phyloP scores from a whole-genome alignment of 1,140 invertebrate species.

The Drosophila saltans region DNA sequence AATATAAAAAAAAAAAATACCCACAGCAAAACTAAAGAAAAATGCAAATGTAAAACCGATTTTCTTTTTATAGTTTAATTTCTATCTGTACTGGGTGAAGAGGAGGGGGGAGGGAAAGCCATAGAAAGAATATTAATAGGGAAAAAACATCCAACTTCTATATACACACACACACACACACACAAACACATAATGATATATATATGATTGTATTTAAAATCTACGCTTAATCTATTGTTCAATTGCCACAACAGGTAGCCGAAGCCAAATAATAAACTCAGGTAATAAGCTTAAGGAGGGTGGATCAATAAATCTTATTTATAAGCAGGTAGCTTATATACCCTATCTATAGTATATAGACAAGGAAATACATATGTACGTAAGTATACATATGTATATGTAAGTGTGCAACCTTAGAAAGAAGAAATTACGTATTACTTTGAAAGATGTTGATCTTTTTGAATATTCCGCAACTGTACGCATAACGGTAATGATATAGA shows the following conservation, averaged over 20 bases:
- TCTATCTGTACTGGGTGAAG: constrained; percentile 3
- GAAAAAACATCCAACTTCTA: too few species aligned
- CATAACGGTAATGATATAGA: too few species aligned
- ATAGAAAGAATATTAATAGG: too few species aligned
- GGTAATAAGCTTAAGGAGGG: neutral
- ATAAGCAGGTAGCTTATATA: neutral
- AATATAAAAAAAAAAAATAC: neutral
- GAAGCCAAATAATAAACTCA: neutral
- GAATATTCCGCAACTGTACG: too few species aligned
- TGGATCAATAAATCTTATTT: constrained; percentile 8
- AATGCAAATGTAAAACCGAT: constrained; percentile 58
- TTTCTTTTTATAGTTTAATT: constrained; percentile 60
- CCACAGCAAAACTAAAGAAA: neutral
- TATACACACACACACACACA: too few species aligned
- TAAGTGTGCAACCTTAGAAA: too few species aligned
- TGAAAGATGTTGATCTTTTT: too few species aligned
- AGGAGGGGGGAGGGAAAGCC: neutral
- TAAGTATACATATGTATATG: too few species aligned
- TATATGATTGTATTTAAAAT: neutral
- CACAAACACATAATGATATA: neutral
- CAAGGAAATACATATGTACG: neutral
- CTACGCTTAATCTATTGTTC: neutral
- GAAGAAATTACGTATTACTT: too few species aligned
- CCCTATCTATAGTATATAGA: neutral
- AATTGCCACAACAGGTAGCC: constrained; percentile 7